These are phyloP conservation scores for Philereme vetulata DNA, from an alignment of 2,888 invertebrate genomes.

Conservation along the genomic window DNA sequence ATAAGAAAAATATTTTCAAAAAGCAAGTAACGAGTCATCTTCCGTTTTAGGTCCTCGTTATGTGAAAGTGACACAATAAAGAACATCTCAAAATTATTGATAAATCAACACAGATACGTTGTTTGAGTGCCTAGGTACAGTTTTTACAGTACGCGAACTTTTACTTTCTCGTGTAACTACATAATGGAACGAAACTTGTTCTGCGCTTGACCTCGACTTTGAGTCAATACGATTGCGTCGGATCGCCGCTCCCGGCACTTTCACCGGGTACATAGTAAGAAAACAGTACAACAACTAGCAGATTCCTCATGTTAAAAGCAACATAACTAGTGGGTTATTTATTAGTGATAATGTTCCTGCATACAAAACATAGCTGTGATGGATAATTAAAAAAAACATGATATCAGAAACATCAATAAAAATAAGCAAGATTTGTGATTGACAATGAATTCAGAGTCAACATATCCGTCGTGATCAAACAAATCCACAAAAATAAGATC, in stretches of 20 bases:
- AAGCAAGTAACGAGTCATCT: not conserved
- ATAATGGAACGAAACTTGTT: constrained; percentile 70
- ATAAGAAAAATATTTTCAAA: not conserved
- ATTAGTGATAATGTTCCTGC: no score
- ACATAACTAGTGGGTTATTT: no score
- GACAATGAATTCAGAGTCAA: no score
- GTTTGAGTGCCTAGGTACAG: not conserved
- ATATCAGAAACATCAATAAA: no score
- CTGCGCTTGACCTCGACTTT: constrained; percentile 66
- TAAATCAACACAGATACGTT: not conserved
- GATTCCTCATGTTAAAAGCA: not conserved
- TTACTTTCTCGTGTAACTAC: constrained; percentile 64
- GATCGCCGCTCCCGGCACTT: constrained; percentile 58
- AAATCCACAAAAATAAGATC: no score
- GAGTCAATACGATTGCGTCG: constrained; percentile 58
- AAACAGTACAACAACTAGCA: constrained; percentile 5
- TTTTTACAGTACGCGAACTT: constrained; percentile 50
- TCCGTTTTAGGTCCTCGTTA: not conserved
- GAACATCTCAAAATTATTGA: constrained; percentile 1
- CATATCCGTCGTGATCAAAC: no score
- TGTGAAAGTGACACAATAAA: constrained; percentile 11
- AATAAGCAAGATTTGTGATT: no score
- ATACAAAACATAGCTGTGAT: no score
- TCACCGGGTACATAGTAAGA: constrained; percentile 49
- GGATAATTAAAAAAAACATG: no score